These are phyloP conservation scores for Hemaris fuciformis DNA, from an alignment of 2,888 invertebrate genomes.

Conservation along the genomic window DNA sequence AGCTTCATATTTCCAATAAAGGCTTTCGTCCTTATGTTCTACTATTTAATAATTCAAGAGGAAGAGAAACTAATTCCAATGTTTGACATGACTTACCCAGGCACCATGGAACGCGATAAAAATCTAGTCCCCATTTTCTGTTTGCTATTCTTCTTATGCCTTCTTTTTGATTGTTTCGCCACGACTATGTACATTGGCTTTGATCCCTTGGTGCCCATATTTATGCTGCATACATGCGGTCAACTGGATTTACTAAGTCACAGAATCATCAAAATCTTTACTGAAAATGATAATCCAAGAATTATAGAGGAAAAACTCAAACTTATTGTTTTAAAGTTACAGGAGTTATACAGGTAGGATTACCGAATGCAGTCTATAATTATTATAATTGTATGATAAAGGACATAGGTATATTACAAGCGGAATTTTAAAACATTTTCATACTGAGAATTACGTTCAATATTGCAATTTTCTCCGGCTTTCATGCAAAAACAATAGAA, in stretches of 20 bases:
- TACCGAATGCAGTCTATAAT: not conserved
- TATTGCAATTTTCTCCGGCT: not conserved
- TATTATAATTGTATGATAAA: not conserved
- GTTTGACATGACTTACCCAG: conserved; percentile 52
- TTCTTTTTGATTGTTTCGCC: conserved; percentile 44
- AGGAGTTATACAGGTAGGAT: conserved; percentile 50
- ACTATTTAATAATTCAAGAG: conserved; percentile 34
- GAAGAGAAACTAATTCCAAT: conserved; percentile 45
- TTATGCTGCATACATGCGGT: conserved; percentile 59
- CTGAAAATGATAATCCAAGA: conserved; percentile 25
- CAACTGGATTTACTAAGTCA: conserved; percentile 53
- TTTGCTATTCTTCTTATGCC: conserved; percentile 29
- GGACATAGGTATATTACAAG: not conserved
- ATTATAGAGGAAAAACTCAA: conserved; percentile 44
- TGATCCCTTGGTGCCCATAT: conserved; percentile 64
- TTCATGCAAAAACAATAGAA: not conserved
- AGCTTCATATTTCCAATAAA: conserved; percentile 48
- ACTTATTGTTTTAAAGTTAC: conserved; percentile 47
- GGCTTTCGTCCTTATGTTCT: conserved; percentile 46
- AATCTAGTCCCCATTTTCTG: conserved; percentile 32
- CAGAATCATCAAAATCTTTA: conserved; percentile 44
- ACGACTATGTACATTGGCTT: conserved; percentile 51
- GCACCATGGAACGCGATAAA: conserved; percentile 43
- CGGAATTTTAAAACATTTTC: too few relatives aligned
- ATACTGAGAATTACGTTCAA: not conserved